Evolutionary conservation across 92 coral and sea anemone species (phyloP), one percentile per base, ranked within the genome.

Genomic region (Epizoanthus scotinus): DNA sequence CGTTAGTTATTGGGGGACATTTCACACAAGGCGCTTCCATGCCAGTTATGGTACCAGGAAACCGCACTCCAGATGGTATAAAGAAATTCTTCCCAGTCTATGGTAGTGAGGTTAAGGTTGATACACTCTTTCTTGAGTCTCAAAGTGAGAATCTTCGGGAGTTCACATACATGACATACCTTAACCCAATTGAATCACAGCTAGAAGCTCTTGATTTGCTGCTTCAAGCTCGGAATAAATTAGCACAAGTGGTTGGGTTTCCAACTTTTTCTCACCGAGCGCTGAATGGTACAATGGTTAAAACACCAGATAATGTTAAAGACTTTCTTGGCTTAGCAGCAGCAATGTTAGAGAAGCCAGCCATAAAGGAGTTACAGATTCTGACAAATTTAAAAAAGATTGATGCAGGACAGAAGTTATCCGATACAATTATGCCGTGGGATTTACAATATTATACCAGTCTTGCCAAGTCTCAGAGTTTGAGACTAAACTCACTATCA

Each of bases 221-320:
- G 15, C 83, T 95, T 6, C 63, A 60, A 9, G 94, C 93, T 3
- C 78, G 99, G 21, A 89, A 95, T 47, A 79, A 93, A 66, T 85
- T 95, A 26, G 98, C 99, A 21, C 86, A 91, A 25, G 82, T 95
- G 44, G 98, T 93, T 3, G 90, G 86, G 44, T 95, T 89, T 63
- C 96, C 96, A 8, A 91, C 90, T 15, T 95, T 88, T 84, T 70
- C 93, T 52, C 91, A 92, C 72, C 91, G 98, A 22, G 89, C 98
- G 8, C 86, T 95, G 31, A 86, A 71, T 55, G 99, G 99, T 15
- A 95, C 99, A 5, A 95, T 95, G 99, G 99, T 91, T 12, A 87
- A 91, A 83, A 87, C 90, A 0, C 96, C 96, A 60, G 94, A 93
- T 60, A 91, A 90, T 83, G 99, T 95, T 25, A 64, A 86, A 34